Percentiles rank a stretch among this genome's conserved stretches.
Conservation (phyloP, 2,797 vertebrate genomes). For the Scyliorhinus canicula region DNA sequence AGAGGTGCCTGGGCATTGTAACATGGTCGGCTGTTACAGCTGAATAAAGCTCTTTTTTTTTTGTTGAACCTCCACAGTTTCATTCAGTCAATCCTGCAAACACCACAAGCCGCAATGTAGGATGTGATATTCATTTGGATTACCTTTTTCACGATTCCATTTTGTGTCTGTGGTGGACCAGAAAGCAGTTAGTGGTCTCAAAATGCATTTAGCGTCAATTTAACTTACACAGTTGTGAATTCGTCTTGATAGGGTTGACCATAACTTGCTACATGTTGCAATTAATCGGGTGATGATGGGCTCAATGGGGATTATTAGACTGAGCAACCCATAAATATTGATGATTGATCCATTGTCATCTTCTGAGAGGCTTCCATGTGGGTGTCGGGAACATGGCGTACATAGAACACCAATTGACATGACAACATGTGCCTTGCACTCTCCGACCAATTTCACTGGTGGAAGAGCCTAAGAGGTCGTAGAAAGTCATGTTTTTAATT, state of each 20-base stretch:
- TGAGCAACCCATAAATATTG: background rate
- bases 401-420: background rate
- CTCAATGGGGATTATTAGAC: background rate
- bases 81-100: no score
- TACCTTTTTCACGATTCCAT: background rate
- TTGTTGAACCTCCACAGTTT: no score
- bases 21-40: no score
- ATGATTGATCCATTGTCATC: background rate
- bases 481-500: background rate
- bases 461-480: background rate
- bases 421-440: background rate
- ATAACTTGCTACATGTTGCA: background rate
- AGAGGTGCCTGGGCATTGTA: no score
- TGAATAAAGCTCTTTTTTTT: no score
- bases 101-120: no score
- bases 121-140: background rate
- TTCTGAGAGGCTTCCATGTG: background rate
- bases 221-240: background rate
- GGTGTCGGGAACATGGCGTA: background rate
- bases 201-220: background rate
- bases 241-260: background rate
- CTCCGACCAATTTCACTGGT: background rate
- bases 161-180: background rate
- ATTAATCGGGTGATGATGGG: background rate
- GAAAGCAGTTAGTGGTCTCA: background rate